Evolutionary conservation across 2,797 vertebrate species (phyloP).

Genomic region (Peromyscus aztecus): DNA sequence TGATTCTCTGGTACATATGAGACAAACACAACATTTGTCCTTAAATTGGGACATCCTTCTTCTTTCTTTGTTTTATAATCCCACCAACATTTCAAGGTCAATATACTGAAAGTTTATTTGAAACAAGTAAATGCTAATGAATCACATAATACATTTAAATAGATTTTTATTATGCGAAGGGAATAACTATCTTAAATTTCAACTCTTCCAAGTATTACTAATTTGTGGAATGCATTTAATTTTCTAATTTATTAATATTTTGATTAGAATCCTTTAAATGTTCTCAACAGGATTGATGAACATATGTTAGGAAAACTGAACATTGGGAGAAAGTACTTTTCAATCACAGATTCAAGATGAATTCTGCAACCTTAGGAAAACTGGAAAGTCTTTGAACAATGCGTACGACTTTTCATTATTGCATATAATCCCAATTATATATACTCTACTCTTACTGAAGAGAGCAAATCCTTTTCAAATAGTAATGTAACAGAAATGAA

Average conservation of each 20-base stretch:
- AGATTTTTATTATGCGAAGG: constrained; percentile 65
- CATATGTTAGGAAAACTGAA: constrained; percentile 71
- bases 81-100: constrained; percentile 24
- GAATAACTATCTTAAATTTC: constrained; percentile 51
- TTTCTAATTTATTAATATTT: constrained; percentile 82
- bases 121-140: constrained; percentile 32
- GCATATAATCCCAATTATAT: constrained; percentile 56
- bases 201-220: constrained; percentile 44
- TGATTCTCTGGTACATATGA: background rate
- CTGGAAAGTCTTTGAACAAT: constrained; percentile 69
- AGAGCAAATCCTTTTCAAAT: constrained; percentile 60
- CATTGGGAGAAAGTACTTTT: constrained; percentile 63
- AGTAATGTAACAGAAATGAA: constrained; percentile 62
- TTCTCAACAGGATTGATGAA: constrained; percentile 66
- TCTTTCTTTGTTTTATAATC: background rate
- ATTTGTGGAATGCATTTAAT: constrained; percentile 65
- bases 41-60: background rate
- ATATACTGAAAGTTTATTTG: background rate
- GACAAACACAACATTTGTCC: background rate
- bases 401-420: constrained; percentile 65
- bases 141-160: constrained; percentile 53
- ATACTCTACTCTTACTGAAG: background rate
- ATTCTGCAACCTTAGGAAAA: constrained; percentile 72
- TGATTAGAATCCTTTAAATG: constrained; percentile 70
- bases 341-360: constrained; percentile 53